phyloP scores from a whole-genome alignment of 1,140 invertebrate species.

The Mamestra configurata region DNA sequence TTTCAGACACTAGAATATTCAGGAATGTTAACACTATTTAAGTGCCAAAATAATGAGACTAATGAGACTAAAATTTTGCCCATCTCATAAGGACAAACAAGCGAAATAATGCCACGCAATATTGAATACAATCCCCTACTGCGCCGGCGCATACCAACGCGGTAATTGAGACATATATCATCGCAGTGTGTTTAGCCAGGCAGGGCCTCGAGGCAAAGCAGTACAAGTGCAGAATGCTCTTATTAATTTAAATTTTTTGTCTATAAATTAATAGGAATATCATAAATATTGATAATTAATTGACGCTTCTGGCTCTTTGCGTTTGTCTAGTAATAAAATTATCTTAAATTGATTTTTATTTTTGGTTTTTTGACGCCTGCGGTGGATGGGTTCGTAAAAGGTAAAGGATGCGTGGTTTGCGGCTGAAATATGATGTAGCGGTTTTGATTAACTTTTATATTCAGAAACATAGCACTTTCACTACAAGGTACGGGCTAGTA shows the following conservation, averaged over 20 bases:
- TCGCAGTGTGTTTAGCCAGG: slow-evolving; percentile 12
- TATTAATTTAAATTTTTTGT: slow-evolving; percentile 27
- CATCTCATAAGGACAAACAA: slow-evolving; percentile 44
- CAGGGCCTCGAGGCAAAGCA: slow-evolving; percentile 41
- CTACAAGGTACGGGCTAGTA: too few relatives aligned
- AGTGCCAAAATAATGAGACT: neutral
- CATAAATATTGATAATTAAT: slow-evolving; percentile 51
- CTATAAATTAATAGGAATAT: slow-evolving; percentile 27
- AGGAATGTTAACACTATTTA: neutral
- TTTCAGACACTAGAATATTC: neutral
- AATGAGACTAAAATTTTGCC: slow-evolving; percentile 25
- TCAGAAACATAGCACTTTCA: too few relatives aligned
- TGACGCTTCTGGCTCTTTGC: slow-evolving; percentile 22
- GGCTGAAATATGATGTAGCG: neutral
- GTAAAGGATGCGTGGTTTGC: neutral
- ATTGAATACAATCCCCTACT: slow-evolving; percentile 65
- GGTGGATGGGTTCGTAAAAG: neutral
- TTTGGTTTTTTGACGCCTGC: neutral
- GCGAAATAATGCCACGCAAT: slow-evolving; percentile 37
- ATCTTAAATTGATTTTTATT: neutral
- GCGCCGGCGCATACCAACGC: slow-evolving; percentile 60
- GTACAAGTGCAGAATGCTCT: slow-evolving; percentile 47
- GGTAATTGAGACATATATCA: slow-evolving; percentile 78
- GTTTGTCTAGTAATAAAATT: slow-evolving; percentile 46
- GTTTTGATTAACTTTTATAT: neutral